Percentiles rank a stretch among this genome's conserved stretches.
Conservation (phyloP, 2,888 invertebrate species). For the Drosophila longiperda region DNA sequence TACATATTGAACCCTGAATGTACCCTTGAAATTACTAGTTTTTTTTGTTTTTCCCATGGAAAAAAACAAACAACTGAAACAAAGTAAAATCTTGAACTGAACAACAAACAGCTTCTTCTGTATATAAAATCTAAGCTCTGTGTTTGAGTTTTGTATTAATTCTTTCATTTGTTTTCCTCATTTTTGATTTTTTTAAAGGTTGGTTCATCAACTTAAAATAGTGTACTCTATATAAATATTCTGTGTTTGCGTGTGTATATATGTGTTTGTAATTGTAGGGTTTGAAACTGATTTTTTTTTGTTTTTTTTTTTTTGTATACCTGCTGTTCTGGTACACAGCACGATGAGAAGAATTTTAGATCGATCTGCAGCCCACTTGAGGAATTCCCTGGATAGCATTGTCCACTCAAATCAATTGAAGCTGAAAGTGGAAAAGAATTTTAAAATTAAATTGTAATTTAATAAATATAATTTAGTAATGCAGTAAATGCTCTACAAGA, state of each 20-base stretch:
- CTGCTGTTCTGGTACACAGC: conserved; percentile 78
- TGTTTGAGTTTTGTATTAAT: conserved; percentile 11
- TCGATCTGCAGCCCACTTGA: conserved; percentile 34
- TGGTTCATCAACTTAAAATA: conserved; percentile 53
- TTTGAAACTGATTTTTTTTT: conserved; percentile 55
- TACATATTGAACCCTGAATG: conserved; percentile 38
- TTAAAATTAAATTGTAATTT: neutral
- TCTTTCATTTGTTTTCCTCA: conserved; percentile 5
- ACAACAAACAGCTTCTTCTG: conserved; percentile 3
- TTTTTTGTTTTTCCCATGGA: conserved; percentile 6
- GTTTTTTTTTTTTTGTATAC: conserved; percentile 63
- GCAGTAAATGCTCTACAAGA: neutral
- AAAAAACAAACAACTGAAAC: conserved; percentile 29
- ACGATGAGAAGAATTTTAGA: conserved; percentile 52
- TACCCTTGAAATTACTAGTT: conserved; percentile 19
- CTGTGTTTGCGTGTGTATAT: conserved; percentile 26
- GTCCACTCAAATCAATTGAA: conserved; percentile 52
- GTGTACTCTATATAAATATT: conserved; percentile 59
- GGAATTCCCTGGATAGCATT: conserved; percentile 38
- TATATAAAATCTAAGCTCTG: conserved; percentile 19
- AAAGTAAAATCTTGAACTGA: conserved; percentile 15
- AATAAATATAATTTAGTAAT: neutral
- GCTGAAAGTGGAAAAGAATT: conserved; percentile 20
- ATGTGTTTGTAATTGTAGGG: conserved; percentile 41
- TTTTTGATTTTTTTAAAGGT: conserved; percentile 24